Evolutionary conservation across 1,140 invertebrate genomes (phyloP).

Genomic region (Bombus cullumanus): DNA sequence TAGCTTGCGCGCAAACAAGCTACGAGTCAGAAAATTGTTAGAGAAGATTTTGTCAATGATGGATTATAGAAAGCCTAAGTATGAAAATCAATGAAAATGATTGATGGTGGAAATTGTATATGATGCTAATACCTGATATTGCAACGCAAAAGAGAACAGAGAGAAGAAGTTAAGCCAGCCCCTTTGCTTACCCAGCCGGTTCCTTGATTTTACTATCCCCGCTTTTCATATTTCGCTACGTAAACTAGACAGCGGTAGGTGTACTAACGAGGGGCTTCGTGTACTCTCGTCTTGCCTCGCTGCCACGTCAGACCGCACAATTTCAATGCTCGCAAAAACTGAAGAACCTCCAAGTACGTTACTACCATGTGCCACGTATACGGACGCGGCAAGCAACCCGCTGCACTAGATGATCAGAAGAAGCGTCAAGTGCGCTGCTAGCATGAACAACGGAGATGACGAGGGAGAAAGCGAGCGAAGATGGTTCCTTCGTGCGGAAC

Average conservation of each 20-base stretch:
- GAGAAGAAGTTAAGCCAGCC: slow-evolving; percentile 1
- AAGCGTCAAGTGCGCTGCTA: slow-evolving; percentile 31
- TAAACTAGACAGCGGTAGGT: slow-evolving; percentile 64
- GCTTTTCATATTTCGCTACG: slow-evolving; percentile 71
- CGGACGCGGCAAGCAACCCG: slow-evolving; percentile 15
- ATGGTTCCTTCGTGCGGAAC: background rate
- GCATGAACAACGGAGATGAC: slow-evolving; percentile 23
- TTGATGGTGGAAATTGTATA: background rate
- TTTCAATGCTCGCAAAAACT: slow-evolving; percentile 62
- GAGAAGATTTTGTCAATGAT: background rate
- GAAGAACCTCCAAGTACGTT: slow-evolving; percentile 59
- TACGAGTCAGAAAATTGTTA: background rate
- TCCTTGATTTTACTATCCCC: slow-evolving; percentile 54
- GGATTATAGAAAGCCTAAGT: background rate
- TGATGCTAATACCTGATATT: background rate
- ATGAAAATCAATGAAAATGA: background rate
- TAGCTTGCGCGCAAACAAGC: background rate
- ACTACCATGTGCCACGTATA: slow-evolving; percentile 37
- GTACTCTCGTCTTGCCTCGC: slow-evolving; percentile 40
- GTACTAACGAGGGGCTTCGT: slow-evolving; percentile 65
- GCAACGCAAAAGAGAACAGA: background rate
- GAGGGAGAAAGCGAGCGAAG: slow-evolving; percentile 1
- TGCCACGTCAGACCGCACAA: slow-evolving; percentile 51
- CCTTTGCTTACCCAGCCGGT: slow-evolving; percentile 53
- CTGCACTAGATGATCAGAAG: slow-evolving; percentile 52